Base-by-base conservation (phyloP, 2,113 vertebrate genomes). In the Uria aalge region DNA sequence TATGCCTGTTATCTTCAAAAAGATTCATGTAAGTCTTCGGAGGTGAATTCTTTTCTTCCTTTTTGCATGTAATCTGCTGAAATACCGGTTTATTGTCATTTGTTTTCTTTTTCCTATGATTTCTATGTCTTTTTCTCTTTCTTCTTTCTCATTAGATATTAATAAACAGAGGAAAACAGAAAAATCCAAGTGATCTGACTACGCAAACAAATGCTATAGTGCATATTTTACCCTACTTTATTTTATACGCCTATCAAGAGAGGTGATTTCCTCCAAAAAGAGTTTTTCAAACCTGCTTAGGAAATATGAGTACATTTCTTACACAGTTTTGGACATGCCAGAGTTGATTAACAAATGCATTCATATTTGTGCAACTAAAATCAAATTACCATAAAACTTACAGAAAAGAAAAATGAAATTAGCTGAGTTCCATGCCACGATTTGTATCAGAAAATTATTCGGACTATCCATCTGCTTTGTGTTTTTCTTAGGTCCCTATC, bases 261-360 rank as follows among this genome's bases (percentile, higher is more conserved):
- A 88, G 21, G 27, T 87, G 56, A 75, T 77, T 71, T 85, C 20
- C 69, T 92, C 50, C 36, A 92, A 83, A 84, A 92, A 79, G 12
- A 52, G 14, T 26, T 91, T 94, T 85, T 94, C 41, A 74, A 73
- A 88, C 90, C 34, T 94, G 15, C 88, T 81, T 64, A 80, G 68
- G 94, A 95, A 97, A 80, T 34, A 74, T 4, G 38, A 48, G 83
- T 75, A 15, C 12, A 71, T 83, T 95, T 97, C 79, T 93, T 90
- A 41, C 23, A 68, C 84, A 66, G 52, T 94, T 96, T 89, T 94
- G 94, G 76, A 72, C 72, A 63, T 91, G 69, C 62, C 69, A 80
- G 50, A 56, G 71, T 87, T 91, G 89, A 97, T 97, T 97, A 96
- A 95, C 83, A 96, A 95, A 96, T 41, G 9, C 79, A 63, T 78